Base-by-base conservation (phyloP, 37 sponge, comb jelly and placozoan species). In the Cladorhizidae sp. region DNA sequence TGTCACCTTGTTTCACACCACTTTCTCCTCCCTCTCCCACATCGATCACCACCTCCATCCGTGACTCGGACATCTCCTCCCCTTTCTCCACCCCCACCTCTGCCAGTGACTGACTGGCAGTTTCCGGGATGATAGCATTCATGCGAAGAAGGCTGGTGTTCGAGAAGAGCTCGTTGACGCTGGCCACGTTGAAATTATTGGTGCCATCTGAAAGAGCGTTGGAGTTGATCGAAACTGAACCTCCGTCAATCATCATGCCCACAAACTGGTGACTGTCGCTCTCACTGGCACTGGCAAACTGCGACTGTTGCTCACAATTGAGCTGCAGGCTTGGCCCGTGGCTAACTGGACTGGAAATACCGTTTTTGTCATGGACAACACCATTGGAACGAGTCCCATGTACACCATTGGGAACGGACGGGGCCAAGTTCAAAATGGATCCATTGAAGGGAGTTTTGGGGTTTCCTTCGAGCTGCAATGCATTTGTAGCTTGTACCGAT, bases 161-260 rank as follows among this genome's bases (percentile, higher is more conserved):
- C 23, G 87, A 86, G 57, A 86, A 80, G 33, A 86, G 23, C 20
- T 79, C 87, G 23, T 86, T 79, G 7, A 79, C 80, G 32, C 74
- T 74, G 0, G 80, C 75, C 7, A 38, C 63, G 14, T 64, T 54
- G n/a, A 45, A 57, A 63, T 86, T 79, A 64, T 86, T 79, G 50
- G 87, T 86, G 54, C 38, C 73, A 22, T 77, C 74, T 0, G 87
- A 79, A 11, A 80, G 26, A 8, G 80, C 37, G n/a, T 64, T 79
- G 9, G 87, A 86, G 38, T 18, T 51, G n/a, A 74, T 65, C 1
- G 86, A 85, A 23, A 85, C 64, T 43, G 86, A 78, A 3, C 55
- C 41, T 1, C 59, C 45, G 26, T 85, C 86, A 5, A 37, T 22
- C 2, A 37, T 55, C 7, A 22, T n/a, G 8, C 5, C 42, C 38